Conservation (phyloP, 2,797 vertebrate species). For the Xenops minutus region DNA sequence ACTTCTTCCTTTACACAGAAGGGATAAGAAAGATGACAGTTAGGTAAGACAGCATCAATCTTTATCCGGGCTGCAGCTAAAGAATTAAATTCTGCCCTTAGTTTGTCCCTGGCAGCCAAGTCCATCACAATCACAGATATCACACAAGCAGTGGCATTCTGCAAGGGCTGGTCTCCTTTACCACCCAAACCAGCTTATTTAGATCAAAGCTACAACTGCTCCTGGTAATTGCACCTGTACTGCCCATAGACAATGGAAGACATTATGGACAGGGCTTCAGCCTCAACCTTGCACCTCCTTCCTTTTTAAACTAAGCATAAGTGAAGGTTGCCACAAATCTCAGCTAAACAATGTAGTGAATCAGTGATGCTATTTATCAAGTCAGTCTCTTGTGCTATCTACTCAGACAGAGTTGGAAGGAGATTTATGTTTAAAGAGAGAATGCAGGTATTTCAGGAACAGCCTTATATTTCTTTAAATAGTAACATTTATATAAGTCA, state of each 20-base stretch:
- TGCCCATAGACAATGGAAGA: neutral
- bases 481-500: conserved; percentile 13
- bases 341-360: neutral
- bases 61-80: conserved; percentile 1
- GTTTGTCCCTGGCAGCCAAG: neutral
- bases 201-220: neutral
- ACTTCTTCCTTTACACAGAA: neutral
- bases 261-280: neutral
- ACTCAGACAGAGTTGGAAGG: neutral
- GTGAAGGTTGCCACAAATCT: conserved; percentile 25
- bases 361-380: conserved; percentile 18
- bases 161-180: neutral
- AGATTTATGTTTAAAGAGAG: conserved; percentile 17
- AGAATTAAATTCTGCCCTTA: neutral
- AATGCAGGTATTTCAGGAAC: conserved; percentile 6
- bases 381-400: neutral
- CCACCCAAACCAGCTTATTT: neutral
- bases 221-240: neutral
- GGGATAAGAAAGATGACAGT: neutral
- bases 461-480: conserved; percentile 9
- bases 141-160: neutral
- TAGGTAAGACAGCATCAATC: conserved; percentile 17
- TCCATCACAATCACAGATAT: neutral
- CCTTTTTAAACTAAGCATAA: neutral
- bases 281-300: neutral